Base-by-base conservation (phyloP, 2,113 vertebrate species). In the Anoura caudifer region DNA sequence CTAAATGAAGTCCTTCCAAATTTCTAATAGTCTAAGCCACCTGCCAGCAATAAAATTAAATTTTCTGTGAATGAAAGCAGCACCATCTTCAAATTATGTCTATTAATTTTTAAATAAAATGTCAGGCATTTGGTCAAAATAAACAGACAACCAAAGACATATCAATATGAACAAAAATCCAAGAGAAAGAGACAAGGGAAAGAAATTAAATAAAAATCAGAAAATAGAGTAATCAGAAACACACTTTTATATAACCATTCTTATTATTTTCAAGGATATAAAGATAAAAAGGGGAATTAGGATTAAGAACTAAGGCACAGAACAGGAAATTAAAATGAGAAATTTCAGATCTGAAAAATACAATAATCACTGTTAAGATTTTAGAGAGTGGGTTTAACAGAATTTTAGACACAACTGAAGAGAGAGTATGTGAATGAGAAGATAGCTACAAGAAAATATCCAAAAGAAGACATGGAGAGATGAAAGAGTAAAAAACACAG, bases 341-440 rank as follows among this genome's bases (percentile, higher is more conserved):
- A 91, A 80, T 63, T 86, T 91, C 31, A 43, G 28, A 69, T 31
- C 15, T 80, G 50, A 72, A 95, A 95, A 90, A 84, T 84, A 50
- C 7, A 79, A n/a, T 45, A 77, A 84, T 59, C 38, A 69, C 17
- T 33, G 50, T 54, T 75, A 75, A 47, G 38, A 7, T 36, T 19
- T 82, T 31, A 67, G 13, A 82, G 50, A 82, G 67, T 41, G 38
- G 1, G 10, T n/a, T 63, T 61, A 41, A 15, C 7, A 50, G 19
- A 6, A 41, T 41, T 59, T 67, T 76, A 76, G 69, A 76, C 4
- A 83, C 20, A 59, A 16, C 38, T 61, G 41, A 95, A 92, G 26
- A 83, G 33, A 83, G 22, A 87, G 50, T 82, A 28, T 28, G 41
- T 52, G 22, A 76, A 69, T 52, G n/a, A 76, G 69, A 87, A 77